A percentile compares a stretch with the other conserved stretches of the same genome.
Evolutionary conservation across 2,797 vertebrate species (phyloP).

Genomic region (Poecilia wingei): DNA sequence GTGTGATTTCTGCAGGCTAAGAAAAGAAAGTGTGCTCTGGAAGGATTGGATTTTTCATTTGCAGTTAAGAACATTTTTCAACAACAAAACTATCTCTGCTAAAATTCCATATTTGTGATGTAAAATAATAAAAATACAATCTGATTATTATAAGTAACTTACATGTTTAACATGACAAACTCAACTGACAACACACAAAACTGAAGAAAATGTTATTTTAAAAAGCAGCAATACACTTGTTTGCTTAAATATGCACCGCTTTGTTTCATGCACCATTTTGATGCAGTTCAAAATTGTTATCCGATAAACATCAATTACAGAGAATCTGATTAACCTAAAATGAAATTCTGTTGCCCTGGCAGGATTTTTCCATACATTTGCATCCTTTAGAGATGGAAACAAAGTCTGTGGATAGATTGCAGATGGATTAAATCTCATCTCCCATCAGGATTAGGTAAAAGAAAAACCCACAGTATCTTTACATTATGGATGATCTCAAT

Average conservation of each 20-base stretch:
- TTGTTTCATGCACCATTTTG: neutral
- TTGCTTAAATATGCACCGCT: neutral
- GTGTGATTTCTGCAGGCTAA: slow-evolving; percentile 23
- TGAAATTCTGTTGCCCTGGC: neutral
- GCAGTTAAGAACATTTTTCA: slow-evolving; percentile 17
- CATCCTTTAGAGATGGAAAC: neutral
- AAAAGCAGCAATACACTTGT: neutral
- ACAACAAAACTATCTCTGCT: slow-evolving; percentile 18
- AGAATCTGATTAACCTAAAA: neutral
- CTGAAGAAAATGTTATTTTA: neutral
- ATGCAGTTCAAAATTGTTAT: neutral
- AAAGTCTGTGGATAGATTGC: neutral
- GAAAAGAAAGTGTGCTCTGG: slow-evolving; percentile 23
- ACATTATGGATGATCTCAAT: neutral
- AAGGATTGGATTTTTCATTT: slow-evolving; percentile 36
- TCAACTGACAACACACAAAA: neutral
- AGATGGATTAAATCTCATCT: neutral
- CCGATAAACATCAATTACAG: neutral
- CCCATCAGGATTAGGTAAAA: neutral
- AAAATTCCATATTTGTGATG: neutral
- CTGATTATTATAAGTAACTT: neutral
- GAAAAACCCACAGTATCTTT: neutral
- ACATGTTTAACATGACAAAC: neutral
- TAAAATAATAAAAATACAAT: neutral
- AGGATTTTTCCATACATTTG: neutral